These are phyloP conservation scores for Bujurquina vittata DNA, from an alignment of 2,113 vertebrate genomes.

Conservation along the genomic window DNA sequence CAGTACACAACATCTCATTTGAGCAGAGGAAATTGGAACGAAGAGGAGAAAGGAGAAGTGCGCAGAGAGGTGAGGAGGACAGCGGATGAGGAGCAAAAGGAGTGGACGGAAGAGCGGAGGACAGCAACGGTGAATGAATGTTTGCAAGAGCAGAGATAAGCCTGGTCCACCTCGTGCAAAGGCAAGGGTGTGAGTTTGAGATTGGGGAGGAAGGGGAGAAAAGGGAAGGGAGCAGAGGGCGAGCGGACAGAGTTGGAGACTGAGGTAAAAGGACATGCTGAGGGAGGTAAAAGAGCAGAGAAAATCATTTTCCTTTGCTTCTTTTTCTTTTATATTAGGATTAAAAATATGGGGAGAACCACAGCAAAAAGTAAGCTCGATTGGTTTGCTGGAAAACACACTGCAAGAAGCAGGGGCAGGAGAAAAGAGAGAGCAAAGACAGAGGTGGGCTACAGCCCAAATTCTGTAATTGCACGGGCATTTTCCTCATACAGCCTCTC, in stretches of 20 bases:
- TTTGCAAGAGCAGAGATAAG: slow-evolving; percentile 57
- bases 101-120: slow-evolving; percentile 34
- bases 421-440: neutral
- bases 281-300: slow-evolving; percentile 32
- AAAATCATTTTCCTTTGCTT: neutral
- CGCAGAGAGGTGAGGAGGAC: slow-evolving; percentile 54
- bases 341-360: neutral
- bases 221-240: slow-evolving; percentile 4
- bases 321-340: slow-evolving; percentile 1
- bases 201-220: slow-evolving; percentile 34
- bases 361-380: neutral
- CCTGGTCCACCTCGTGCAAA: slow-evolving; percentile 1
- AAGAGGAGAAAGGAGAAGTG: slow-evolving; percentile 68
- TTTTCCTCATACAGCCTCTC: neutral
- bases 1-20: slow-evolving; percentile 75
- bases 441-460: neutral
- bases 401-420: neutral
- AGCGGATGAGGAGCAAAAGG: slow-evolving; percentile 48
- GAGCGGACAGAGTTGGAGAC: neutral
- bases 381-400: neutral
- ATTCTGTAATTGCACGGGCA: neutral
- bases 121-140: slow-evolving; percentile 35
- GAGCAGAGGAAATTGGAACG: slow-evolving; percentile 76
- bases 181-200: slow-evolving; percentile 45
- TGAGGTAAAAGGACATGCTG: slow-evolving; percentile 25